Evolutionary conservation across 2,113 vertebrate genomes (phyloP), one percentile per base, ranked within the genome.

Genomic region (Clinocottus analis): DNA sequence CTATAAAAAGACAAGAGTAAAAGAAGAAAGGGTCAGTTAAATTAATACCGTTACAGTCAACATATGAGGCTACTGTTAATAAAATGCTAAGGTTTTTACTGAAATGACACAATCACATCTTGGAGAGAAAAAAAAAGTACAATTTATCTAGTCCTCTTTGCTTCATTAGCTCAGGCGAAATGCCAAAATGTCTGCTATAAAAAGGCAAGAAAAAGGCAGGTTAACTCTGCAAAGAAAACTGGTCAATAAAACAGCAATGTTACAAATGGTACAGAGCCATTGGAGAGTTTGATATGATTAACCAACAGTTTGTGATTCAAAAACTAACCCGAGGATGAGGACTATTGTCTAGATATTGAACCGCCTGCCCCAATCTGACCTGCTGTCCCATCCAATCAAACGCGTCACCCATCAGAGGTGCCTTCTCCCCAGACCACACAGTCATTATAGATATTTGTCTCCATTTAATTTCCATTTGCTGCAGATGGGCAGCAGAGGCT

Each of bases 401-500:
- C 0, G 39, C 21, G 56, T 60, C 63, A 75, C 62, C 76, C 56
- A 86, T 92, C 80, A 85, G 51, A 81, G 37, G 51, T 65, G 63
- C 39, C 35, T 77, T 67, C 82, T 73, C 67, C 72, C 11, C 31
- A 61, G 70, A 71, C 59, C 45, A 56, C 76, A 66, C 19, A 61
- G 49, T 83, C 86, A 87, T 84, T 85, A 73, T 60, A 81, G 39
- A 83, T 29, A 83, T 87, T 72, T 75, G 67, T 90, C 84, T 89
- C 72, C 67, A 89, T 89, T 91, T 85, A 23, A 70, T 81, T 80
- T 82, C 77, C 79, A 89, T 91, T 93, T 85, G 79, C 80, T 74
- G 27, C 68, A 82, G 60, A 65, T 65, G 62, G 74, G 33, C 70
- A 74, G 65, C 49, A 76, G 79, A 81, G 64, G 61, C 33, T 70